Conservation (phyloP, 35 echinoderm and acorn worm species). For the Lytechinus variegatus region DNA sequence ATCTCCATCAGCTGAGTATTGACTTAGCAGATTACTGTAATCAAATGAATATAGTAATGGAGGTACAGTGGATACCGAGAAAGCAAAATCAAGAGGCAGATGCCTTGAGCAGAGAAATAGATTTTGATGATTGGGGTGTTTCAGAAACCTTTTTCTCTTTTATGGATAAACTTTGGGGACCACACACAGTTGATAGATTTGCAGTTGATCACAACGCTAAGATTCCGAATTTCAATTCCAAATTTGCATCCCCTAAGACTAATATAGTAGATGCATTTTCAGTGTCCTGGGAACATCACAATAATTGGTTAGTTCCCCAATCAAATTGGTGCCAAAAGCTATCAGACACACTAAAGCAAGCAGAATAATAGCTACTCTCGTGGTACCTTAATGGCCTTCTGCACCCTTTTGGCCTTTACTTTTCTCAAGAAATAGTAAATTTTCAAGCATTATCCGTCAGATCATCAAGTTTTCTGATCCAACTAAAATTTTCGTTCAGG, state of each 20-base stretch:
- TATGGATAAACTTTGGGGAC: not conserved
- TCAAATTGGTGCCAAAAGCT: not conserved
- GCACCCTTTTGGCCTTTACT: constrained; percentile 39
- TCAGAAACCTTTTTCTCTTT: constrained; percentile 36
- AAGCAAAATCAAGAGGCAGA: not conserved
- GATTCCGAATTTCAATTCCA: constrained; percentile 39
- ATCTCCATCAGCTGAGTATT: not conserved
- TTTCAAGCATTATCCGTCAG: not conserved
- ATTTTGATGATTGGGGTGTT: constrained; percentile 60
- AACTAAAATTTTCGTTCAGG: not conserved
- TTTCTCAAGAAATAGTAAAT: not conserved
- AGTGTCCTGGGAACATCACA: not conserved
- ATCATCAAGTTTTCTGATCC: not conserved
- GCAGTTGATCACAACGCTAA: constrained; percentile 25
- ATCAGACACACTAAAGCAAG: not conserved
- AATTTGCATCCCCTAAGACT: not conserved
- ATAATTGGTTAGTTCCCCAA: constrained; percentile 58
- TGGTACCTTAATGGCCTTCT: constrained; percentile 45
- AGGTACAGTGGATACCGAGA: constrained; percentile 53
- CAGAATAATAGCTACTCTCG: not conserved
- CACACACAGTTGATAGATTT: constrained; percentile 56
- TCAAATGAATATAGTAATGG: not conserved
- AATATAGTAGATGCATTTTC: constrained; percentile 16
- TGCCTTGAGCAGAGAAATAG: constrained; percentile 18
- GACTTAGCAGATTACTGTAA: not conserved